phyloP scores from a whole-genome alignment of 1,140 invertebrate genomes.

The Monochamus saltuarius region DNA sequence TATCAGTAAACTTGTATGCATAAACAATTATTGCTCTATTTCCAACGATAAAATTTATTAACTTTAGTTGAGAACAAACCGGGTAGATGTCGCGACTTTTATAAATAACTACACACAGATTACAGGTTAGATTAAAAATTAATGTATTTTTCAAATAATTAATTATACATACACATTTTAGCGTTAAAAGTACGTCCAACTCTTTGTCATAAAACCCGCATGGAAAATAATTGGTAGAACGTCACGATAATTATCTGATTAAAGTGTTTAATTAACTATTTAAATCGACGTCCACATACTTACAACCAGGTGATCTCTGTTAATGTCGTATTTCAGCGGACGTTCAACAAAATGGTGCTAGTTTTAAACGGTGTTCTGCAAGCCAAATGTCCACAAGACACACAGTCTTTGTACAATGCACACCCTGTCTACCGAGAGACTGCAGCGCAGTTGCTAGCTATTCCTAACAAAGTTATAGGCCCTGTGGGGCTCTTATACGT shows the following conservation, averaged over 20 bases:
- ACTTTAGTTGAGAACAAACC: neutral
- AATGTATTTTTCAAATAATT: neutral
- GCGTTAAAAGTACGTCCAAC: neutral
- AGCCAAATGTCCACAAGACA: conserved; percentile 80
- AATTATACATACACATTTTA: neutral
- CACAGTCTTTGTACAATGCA: conserved; percentile 72
- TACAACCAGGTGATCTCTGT: neutral
- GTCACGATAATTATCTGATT: neutral
- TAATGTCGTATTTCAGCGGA: neutral
- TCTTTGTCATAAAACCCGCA: neutral
- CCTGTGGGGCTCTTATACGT: conserved; percentile 87
- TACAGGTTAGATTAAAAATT: conserved; percentile 12
- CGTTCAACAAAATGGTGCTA: conserved; percentile 72
- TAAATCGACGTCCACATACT: neutral
- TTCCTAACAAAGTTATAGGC: conserved; percentile 76
- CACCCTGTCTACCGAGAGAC: conserved; percentile 84
- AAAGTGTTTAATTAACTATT: neutral
- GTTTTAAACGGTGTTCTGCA: conserved; percentile 82
- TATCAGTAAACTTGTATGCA: too few relatives aligned
- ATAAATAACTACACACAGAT: neutral
- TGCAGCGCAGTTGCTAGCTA: conserved; percentile 73
- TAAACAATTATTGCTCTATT: too few relatives aligned
- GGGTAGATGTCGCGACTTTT: neutral
- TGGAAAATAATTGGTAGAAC: conserved; percentile 1
- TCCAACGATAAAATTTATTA: too few relatives aligned